These are phyloP conservation scores for Lasioglossum oenotherae DNA, from an alignment of 2,888 invertebrate species.

Conservation along the genomic window DNA sequence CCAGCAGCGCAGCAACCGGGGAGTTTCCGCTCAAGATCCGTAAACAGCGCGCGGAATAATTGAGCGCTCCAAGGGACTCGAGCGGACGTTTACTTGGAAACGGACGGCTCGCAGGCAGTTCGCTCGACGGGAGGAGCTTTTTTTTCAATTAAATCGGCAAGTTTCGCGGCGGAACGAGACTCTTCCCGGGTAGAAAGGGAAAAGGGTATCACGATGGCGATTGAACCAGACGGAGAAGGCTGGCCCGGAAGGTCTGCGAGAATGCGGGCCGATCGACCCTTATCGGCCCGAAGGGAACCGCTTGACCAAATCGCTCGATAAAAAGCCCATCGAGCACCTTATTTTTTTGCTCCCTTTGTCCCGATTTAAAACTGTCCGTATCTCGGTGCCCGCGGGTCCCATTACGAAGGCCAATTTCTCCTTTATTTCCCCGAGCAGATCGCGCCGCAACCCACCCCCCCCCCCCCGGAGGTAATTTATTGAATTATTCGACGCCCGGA, in stretches of 20 bases:
- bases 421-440: conserved; percentile 45
- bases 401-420: conserved; percentile 70
- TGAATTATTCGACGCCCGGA: conserved; percentile 35
- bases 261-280: conserved; percentile 71
- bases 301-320: conserved; percentile 81
- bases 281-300: conserved; percentile 80
- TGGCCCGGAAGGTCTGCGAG: conserved; percentile 39
- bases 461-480: conserved; percentile 46
- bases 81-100: conserved; percentile 21
- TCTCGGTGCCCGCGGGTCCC: conserved; percentile 63
- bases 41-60: conserved; percentile 19
- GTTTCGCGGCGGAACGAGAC: conserved; percentile 46
- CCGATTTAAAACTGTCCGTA: conserved; percentile 75
- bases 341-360: conserved; percentile 69
- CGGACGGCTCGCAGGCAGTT: conserved; percentile 4
- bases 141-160: conserved; percentile 80
- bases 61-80: conserved; percentile 15
- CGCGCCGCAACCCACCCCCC: conserved; percentile 32
- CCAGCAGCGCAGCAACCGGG: neutral
- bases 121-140: conserved; percentile 52
- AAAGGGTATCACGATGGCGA: conserved; percentile 31
- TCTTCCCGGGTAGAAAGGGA: neutral
- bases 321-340: conserved; percentile 77
- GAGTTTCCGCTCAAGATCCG: neutral
- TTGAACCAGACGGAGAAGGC: conserved; percentile 36